phyloP scores from a whole-genome alignment of 2,888 invertebrate species.

The Pogonocherus hispidulus region DNA sequence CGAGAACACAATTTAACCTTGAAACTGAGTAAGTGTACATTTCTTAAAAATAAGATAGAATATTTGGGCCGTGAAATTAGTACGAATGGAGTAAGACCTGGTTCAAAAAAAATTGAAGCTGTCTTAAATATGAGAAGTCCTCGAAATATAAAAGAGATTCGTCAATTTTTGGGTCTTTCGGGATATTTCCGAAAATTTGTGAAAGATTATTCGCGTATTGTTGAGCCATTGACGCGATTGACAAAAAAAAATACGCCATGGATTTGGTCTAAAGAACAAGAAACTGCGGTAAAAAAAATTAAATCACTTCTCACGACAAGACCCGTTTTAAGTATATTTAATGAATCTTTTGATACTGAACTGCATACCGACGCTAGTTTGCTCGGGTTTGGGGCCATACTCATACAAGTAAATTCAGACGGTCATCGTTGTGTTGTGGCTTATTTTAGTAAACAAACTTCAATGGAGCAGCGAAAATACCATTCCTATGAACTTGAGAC shows the following conservation, averaged over 20 bases:
- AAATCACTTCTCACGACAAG: background rate
- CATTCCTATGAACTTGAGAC: constrained; percentile 9
- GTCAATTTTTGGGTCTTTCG: background rate
- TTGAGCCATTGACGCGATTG: background rate
- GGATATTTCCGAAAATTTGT: background rate
- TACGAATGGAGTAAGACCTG: background rate
- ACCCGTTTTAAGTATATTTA: background rate
- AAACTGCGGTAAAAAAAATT: background rate
- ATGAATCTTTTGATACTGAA: too few relatives aligned
- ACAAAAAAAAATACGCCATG: background rate
- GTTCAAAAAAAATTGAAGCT: background rate
- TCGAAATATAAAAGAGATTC: background rate
- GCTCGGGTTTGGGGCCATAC: background rate
- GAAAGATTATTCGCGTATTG: background rate
- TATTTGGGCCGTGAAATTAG: background rate
- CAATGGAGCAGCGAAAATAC: background rate
- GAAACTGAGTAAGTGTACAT: background rate
- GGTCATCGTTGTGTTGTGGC: background rate
- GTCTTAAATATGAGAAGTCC: background rate
- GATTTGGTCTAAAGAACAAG: background rate
- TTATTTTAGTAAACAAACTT: background rate
- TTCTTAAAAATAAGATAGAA: background rate
- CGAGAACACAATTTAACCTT: too few relatives aligned
- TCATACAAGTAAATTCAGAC: too few relatives aligned
- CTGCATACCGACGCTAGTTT: background rate